These are phyloP conservation scores for Tamias sibiricus DNA, from an alignment of 2,113 vertebrate species.

Conservation along the genomic window DNA sequence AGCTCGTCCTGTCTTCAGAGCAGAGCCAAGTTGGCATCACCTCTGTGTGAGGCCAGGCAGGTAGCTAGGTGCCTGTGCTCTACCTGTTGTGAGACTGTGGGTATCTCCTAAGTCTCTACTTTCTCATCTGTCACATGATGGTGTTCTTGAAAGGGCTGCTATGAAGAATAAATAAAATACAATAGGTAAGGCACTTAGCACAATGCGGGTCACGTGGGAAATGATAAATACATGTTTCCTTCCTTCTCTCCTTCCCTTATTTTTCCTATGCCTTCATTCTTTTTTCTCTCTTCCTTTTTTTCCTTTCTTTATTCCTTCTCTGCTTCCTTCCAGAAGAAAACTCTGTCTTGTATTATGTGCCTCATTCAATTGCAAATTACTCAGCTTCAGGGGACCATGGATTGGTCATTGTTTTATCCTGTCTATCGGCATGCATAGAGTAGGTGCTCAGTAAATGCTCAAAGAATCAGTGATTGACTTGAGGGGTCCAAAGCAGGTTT, in stretches of 20 bases:
- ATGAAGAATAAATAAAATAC: neutral
- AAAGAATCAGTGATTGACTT: neutral
- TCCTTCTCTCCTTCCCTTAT: neutral
- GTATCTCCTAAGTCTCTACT: neutral
- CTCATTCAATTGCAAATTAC: neutral
- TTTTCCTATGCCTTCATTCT: neutral
- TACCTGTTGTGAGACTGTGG: neutral
- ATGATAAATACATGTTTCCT: accelerated
- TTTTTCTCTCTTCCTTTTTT: neutral
- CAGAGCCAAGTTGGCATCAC: neutral
- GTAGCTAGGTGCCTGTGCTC: neutral
- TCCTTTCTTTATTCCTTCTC: neutral
- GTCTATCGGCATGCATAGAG: neutral
- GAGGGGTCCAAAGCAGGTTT: neutral
- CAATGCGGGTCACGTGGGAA: neutral
- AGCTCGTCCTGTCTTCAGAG: neutral
- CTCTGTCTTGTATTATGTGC: conserved; percentile 11
- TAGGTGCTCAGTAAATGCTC: conserved; percentile 7
- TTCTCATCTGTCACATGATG: conserved; percentile 8
- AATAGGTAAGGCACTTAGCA: neutral
- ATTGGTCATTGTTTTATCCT: neutral
- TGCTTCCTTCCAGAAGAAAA: conserved; percentile 39
- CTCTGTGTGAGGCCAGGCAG: neutral
- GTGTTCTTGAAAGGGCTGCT: neutral
- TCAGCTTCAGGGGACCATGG: neutral